Evolutionary conservation across 2,888 invertebrate species (phyloP), one percentile per base, ranked within the genome.

Genomic region (Drosophila subsilvestris): DNA sequence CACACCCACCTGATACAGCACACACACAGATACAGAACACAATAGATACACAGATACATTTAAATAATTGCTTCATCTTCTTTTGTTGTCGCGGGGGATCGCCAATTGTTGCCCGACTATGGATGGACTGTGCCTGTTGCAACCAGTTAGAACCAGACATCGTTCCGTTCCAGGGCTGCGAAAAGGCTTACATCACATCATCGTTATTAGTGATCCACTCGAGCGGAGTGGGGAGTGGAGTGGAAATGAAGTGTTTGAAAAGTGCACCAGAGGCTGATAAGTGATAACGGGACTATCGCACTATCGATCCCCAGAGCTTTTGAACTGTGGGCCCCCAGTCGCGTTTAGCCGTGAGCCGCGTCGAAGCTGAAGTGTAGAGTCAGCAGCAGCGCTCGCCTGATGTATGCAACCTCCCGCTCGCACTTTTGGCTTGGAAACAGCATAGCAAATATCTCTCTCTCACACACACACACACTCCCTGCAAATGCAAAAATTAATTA

Each of bases 161-260:
- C 63, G 27, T 27, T 17, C 22, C 32, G n/a, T 43, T 66, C 47
- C 45, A 12, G 6, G 45, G 25, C 37, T 20, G 14, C 25, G 42
- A 63, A 73, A 45, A 60, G 51, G 79, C 75, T 80, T 78, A 75
- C 81, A 87, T 87, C 79, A 81, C 63, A 61, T 68, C 65, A 71
- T 70, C 37, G 37, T 73, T 67, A 80, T 70, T 72, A 63, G 71
- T 42, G 18, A 22, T 37, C 51, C 27, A n/a, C 8, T 37, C 37
- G 37, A 37, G 37, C 37, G 37, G 14, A 32, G 32, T 32, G 32
- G 12, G 32, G 12, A 1, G n/a, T 37, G n/a, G 37, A 37, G 37
- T 37, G 37, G 37, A 7, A n/a, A 37, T 37, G 37, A 37, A 37
- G 37, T 37, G 37, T n/a, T 37, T 7, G 37, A 37, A n/a, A 37